A percentile compares a stretch with the other conserved stretches of the same genome.
phyloP scores from a whole-genome alignment of 2,888 invertebrate species.

The Heteropelma amictum region DNA sequence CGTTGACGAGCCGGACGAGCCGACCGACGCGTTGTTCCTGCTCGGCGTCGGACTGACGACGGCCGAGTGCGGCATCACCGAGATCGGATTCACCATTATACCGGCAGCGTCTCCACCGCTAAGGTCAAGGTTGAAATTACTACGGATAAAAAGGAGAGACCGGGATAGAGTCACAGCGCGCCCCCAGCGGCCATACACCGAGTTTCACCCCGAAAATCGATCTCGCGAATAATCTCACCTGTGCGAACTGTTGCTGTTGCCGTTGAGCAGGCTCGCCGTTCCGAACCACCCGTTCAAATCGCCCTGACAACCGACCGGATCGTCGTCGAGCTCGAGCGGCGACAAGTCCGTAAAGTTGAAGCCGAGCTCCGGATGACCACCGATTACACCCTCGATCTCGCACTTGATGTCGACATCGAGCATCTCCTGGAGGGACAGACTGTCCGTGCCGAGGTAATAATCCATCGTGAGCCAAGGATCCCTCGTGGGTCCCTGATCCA shows the following conservation, averaged over 20 bases:
- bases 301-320: constrained; percentile 72
- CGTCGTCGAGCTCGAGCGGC: constrained; percentile 83
- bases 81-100: constrained; percentile 94
- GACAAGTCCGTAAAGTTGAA: constrained; percentile 82
- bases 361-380: constrained; percentile 80
- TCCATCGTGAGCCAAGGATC: constrained; percentile 79
- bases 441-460: constrained; percentile 80
- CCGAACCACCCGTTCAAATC: constrained; percentile 73
- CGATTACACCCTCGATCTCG: constrained; percentile 89
- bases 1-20: constrained; percentile 7
- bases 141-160: constrained; percentile 59
- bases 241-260: constrained; percentile 74
- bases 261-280: constrained; percentile 72
- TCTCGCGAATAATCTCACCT: constrained; percentile 64
- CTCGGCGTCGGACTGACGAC: constrained; percentile 61
- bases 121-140: constrained; percentile 84
- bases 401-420: constrained; percentile 93
- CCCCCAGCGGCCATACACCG: too few species aligned
- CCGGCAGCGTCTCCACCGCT: constrained; percentile 86
- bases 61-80: constrained; percentile 89
- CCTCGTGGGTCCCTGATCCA: constrained; percentile 75
- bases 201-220: too few species aligned
- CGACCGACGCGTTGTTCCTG: constrained; percentile 39
- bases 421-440: constrained; percentile 90
- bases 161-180: constrained; percentile 20